Base-by-base conservation (phyloP, 2,888 invertebrate species). In the Chouioia cunea region DNA sequence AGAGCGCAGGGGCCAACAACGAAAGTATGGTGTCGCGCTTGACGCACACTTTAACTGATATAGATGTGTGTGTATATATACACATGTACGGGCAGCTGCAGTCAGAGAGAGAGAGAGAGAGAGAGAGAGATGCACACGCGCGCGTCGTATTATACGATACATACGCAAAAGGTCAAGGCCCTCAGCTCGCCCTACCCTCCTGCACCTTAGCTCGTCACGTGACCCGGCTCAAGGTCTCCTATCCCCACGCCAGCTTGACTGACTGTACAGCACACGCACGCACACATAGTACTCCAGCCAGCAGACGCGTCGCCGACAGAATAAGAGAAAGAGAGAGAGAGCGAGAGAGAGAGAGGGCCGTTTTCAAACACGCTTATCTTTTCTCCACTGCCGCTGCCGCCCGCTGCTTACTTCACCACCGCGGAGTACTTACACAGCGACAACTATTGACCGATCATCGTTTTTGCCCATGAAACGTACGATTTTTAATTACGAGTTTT, bases 141-240 rank as follows among this genome's bases (percentile, higher is more conserved):
- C 36, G 36, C 56, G 36, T 15, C 36, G 56, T 10, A 36, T 36
- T 36, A 36, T 36, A 36, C 36, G 36, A 36, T 36, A 36, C 36
- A 12, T 36, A 79, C 77, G 79, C 79, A 79, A 82, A 87, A 88
- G 88, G 88, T 88, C 88, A 88, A 88, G 88, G 88, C 88, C 88
- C 88, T 87, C 36, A 6, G 6, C 84, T 75, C 81, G 83, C 83
- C 83, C 84, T 84, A 80, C 82, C 84, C 82, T 77, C 76, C 76
- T 83, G 82, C 83, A 83, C 83, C 82, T 81, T 82, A 77, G 82
- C 36, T 82, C 82, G 85, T 88, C 88, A 88, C 88, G 88, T 88
- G 88, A 84, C 85, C 84, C 81, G 81, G 82, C 86, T 86, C 88
- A 88, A 88, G 88, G 88, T 88, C 88, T 82, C 82, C 81, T 83